Base-by-base conservation (phyloP, 2,113 vertebrate genomes). In the Oreochromis spilurus region DNA sequence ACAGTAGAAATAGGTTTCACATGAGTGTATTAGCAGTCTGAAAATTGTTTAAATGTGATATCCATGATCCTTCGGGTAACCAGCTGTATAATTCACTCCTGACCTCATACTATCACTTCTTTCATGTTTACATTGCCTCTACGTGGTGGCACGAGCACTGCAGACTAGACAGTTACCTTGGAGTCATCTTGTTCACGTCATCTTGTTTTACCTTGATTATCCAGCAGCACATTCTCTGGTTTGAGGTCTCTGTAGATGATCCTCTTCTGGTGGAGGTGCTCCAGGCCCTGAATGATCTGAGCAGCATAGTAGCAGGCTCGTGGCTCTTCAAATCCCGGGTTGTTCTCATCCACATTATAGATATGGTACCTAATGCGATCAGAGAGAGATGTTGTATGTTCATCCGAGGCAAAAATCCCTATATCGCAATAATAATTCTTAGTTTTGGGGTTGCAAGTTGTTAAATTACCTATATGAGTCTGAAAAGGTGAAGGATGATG, bases 171-270 rank as follows among this genome's bases (percentile, higher is more conserved):
- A 12, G 45, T 52, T 77, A 77, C 17, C 45, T 52, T 34, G 45
- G 26, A 52, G 45, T 4, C 26, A 48, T 77, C 45, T 29, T 52
- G 17, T 77, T 77, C 45, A 48, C 6, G 1, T 43, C 26, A 26
- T 26, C 26, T 17, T 48, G 13, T 84, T 82, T 86, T 72, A 90
- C 98, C 98, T 0, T 96, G 90, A 91, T 97, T 97, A 72, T 98
- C 98, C 89, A 99, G 96, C 21, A 99, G 96, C 40, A 98, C 97
- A 0, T 99, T 98, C 93, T 99, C 97, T 13, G 98, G 98, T 95
- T 98, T 99, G 95, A 98, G 97, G 95, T 98, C 98, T 89, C 97
- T 94, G 91, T 97, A 97, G 92, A 97, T 95, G 84, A 97, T 97
- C 54, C 91, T 96, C 93, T 96, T 96, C 91, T 96, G 95, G 91